Evolutionary conservation across 2,888 invertebrate genomes (phyloP).

Genomic region (Drosophila pegasa): DNA sequence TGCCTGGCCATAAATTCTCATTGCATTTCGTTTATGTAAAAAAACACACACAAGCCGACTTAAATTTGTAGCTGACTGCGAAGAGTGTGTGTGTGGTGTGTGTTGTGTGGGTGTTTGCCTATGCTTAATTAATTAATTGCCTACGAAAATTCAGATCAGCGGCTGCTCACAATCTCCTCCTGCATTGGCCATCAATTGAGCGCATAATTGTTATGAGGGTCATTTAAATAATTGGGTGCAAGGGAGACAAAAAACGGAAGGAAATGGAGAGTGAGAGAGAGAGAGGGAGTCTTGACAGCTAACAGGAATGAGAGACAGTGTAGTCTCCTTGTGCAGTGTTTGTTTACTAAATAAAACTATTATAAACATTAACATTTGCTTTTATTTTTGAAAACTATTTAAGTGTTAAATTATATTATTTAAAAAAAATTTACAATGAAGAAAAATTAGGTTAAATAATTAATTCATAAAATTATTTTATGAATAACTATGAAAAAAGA

Average conservation of each 20-base stretch:
- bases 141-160: constrained; percentile 41
- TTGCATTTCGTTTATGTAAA: constrained; percentile 76
- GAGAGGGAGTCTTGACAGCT: neutral
- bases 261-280: neutral
- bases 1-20: constrained; percentile 70
- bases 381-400: no score
- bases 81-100: constrained; percentile 9
- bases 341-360: neutral
- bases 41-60: constrained; percentile 22
- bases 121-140: constrained; percentile 75
- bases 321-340: neutral
- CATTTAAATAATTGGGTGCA: constrained; percentile 65
- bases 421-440: no score
- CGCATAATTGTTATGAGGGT: constrained; percentile 74
- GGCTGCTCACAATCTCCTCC: constrained; percentile 33
- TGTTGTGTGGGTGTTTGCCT: constrained; percentile 45
- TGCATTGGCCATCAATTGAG: constrained; percentile 66
- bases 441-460: no score
- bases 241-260: neutral
- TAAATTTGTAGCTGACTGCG: constrained; percentile 15
- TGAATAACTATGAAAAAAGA: no score
- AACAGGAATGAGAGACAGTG: neutral
- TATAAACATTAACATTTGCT: no score
- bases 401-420: no score
- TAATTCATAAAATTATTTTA: no score